Percentiles rank a stretch among this genome's conserved stretches.
Evolutionary conservation across 92 coral and sea anemone species (phyloP).

Genomic region (Blastomussa wellsi): DNA sequence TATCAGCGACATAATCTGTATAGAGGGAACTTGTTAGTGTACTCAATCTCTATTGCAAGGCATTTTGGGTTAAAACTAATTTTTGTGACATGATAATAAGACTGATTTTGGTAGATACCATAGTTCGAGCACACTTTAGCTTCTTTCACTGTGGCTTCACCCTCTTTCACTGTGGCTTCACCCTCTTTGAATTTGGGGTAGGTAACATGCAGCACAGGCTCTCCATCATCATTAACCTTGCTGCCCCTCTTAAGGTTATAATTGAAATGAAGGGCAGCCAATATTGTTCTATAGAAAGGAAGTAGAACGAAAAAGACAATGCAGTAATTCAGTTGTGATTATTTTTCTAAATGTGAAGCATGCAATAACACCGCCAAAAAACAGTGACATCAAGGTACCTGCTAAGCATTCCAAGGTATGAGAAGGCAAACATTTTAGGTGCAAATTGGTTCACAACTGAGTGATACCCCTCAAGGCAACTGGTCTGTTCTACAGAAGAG

Average conservation of each 20-base stretch:
- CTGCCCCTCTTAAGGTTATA: constrained; percentile 44
- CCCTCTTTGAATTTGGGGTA: no score
- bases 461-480: not conserved
- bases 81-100: not conserved
- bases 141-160: constrained; percentile 44
- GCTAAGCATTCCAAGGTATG: constrained; percentile 62
- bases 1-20: constrained; percentile 40
- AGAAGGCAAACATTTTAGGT: constrained; percentile 65
- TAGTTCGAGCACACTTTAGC: constrained; percentile 31
- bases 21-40: not conserved
- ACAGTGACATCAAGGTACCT: constrained; percentile 57
- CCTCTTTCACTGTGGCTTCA: constrained; percentile 50
- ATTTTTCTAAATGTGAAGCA: no score
- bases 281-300: constrained; percentile 31
- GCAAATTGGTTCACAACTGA: constrained; percentile 62
- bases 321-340: no score
- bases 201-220: constrained; percentile 26
- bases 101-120: constrained; percentile 26
- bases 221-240: constrained; percentile 26
- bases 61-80: not conserved
- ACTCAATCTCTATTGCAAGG: not conserved
- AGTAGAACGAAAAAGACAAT: not conserved
- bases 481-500: not conserved
- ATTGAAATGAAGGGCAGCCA: constrained; percentile 55
- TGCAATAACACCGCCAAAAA: no score